Evolutionary conservation across 2,113 vertebrate genomes (phyloP), one percentile per base, ranked within the genome.

Genomic region (Oophaga pumilio): DNA sequence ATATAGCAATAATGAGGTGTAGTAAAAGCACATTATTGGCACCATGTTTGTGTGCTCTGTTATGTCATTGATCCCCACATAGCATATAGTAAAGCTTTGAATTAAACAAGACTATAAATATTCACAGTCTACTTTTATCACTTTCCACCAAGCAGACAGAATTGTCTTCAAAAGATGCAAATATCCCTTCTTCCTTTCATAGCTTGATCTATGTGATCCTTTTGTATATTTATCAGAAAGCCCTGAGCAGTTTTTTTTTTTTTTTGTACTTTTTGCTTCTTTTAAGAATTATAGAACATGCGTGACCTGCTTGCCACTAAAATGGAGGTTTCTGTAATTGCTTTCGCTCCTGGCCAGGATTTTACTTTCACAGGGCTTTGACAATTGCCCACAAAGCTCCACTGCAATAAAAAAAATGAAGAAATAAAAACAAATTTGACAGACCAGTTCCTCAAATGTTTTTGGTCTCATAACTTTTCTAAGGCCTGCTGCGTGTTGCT

Each of bases 101-200:
- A n/a, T n/a, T n/a, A n/a, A n/a, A n/a, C n/a, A n/a, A n/a, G n/a
- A n/a, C n/a, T n/a, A n/a, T 43, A 5, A 43, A 43, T 43, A 43
- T 43, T 43, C n/a, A 26, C 26, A 69, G 24, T 26, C 66, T 26
- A 26, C 24, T 68, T 68, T 68, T 68, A 68, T 68, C 66, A 68
- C 13, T n/a, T 24, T 68, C 13, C 66, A 26, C 66, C 66, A 28
- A 68, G 24, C 66, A 26, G 66, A 68, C 66, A 68, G 66, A 68
- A 24, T 68, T 68, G 24, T 68, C 66, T 68, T 68, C 66, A 26
- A 69, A 69, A 24, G 24, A 69, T 69, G 66, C 66, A 69, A 69
- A n/a, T 69, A 24, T 69, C 66, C 66, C 66, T 69, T 69, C 66
- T 69, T 69, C 66, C 12, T 69, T 28, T n/a, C 6, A 24, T 12